Evolutionary conservation across 2,797 vertebrate species (phyloP), one percentile per base, ranked within the genome.

Genomic region (Scolopax bukidnonensis): DNA sequence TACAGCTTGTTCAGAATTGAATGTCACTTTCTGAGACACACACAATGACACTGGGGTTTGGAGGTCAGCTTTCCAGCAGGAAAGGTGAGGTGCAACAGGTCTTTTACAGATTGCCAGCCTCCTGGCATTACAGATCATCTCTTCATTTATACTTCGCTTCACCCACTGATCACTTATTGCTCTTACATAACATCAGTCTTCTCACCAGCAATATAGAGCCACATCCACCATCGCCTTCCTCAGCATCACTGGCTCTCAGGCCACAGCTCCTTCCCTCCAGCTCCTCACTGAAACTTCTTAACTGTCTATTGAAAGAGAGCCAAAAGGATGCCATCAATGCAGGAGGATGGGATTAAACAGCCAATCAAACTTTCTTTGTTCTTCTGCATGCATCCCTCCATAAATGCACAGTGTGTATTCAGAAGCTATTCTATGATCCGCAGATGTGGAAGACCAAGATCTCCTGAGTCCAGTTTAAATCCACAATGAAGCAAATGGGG

Each of bases 361-460:
- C 15, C 33, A 45, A 71, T 36, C 21, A 41, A 18, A 16, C 51
- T 38, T 45, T 7, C 18, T 41, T 40, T 53, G 36, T 41, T 57
- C 30, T 16, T 38, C 17, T 10, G 14, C 3, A 1, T 50, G n/a
- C 33, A 63, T 24, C 38, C 36, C 41, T 70, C 32, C 36, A 50
- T 28, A 50, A 5, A 23, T 1, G 12, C 40, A 45, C 0, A n/a
- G 17, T 1, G 0, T 16, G 10, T 30, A 70, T 59, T 43, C 51
- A 67, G 53, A 85, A 65, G 45, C 56, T 64, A 38, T 23, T 59
- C 30, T 45, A 30, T 4, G 30, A 1, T 23, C 32, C 12, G 18
- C 6, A 19, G 5, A 10, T 23, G 17, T 16, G 32, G 47, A 67
- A 68, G 10, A 36, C 28, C 6, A 47, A 61, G 11, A 61, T 20